These are phyloP conservation scores for Leptopterna dolabrata DNA, from an alignment of 2,888 invertebrate genomes.

Conservation along the genomic window DNA sequence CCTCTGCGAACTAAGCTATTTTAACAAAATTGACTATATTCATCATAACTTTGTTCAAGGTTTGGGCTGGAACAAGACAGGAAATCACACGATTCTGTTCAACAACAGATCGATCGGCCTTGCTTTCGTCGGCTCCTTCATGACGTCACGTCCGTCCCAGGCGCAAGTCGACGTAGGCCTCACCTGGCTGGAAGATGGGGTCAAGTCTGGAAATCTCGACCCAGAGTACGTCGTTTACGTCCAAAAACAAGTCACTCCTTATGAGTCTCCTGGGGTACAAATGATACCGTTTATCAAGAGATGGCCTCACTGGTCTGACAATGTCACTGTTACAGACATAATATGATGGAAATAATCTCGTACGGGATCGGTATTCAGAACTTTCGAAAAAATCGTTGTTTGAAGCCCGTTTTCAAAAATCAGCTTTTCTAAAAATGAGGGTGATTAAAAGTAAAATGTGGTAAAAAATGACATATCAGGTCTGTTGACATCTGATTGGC, in stretches of 20 bases:
- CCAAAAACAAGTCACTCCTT: constrained; percentile 50
- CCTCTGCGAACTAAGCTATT: no score
- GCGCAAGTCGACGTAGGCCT: constrained; percentile 51
- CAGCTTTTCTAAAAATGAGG: no score
- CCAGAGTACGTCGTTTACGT: constrained; percentile 48
- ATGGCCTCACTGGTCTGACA: constrained; percentile 49
- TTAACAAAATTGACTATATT: no score
- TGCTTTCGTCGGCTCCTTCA: constrained; percentile 58
- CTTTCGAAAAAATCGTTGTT: no score
- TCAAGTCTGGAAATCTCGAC: constrained; percentile 45
- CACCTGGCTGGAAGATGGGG: constrained; percentile 49
- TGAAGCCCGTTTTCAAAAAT: no score
- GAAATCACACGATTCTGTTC: constrained; percentile 55
- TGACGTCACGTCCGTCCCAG: constrained; percentile 31
- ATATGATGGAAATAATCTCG: no score
- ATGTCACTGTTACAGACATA: background rate
- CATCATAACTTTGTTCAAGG: background rate
- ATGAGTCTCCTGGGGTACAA: constrained; percentile 52
- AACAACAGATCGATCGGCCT: constrained; percentile 56
- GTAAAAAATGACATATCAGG: no score
- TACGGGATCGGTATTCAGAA: no score
- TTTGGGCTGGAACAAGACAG: constrained; percentile 67
- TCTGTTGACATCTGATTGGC: no score
- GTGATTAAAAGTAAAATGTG: no score
- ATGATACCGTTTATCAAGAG: constrained; percentile 36